Conservation (phyloP, 2,888 invertebrate species). For the Caenorhabditis angaria region DNA sequence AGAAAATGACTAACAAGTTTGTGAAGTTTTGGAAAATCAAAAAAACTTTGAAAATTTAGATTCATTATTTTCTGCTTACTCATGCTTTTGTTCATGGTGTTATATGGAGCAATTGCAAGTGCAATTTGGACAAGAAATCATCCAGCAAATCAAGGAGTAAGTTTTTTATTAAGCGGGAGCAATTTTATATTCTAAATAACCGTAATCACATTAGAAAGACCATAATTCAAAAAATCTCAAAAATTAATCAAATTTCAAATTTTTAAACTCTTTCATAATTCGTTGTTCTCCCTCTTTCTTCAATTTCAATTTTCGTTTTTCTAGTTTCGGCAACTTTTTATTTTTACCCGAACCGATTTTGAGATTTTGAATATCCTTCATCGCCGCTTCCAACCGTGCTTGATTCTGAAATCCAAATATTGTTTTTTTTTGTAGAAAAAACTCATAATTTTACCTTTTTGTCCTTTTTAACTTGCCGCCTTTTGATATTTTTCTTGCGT, state of each 20-base stretch:
- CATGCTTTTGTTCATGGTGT: slow-evolving; percentile 82
- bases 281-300: neutral
- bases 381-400: neutral
- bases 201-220: neutral
- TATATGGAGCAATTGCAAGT: slow-evolving; percentile 78
- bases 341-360: neutral
- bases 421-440: neutral
- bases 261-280: neutral
- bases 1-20: slow-evolving; percentile 85
- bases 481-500: neutral
- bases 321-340: neutral
- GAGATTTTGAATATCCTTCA: slow-evolving; percentile 10
- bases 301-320: neutral
- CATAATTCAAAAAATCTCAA: neutral
- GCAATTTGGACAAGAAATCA: slow-evolving; percentile 34
- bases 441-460: neutral
- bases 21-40: neutral
- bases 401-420: slow-evolving; percentile 14
- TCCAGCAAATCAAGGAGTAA: slow-evolving; percentile 19
- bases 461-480: neutral
- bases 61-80: slow-evolving; percentile 80
- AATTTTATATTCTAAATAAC: slow-evolving; percentile 9
- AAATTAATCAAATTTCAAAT: slow-evolving; percentile 2
- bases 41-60: slow-evolving; percentile 19
- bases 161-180: neutral